These are phyloP conservation scores for Gobio occitaniae DNA, from an alignment of 2,797 vertebrate species.

Conservation along the genomic window DNA sequence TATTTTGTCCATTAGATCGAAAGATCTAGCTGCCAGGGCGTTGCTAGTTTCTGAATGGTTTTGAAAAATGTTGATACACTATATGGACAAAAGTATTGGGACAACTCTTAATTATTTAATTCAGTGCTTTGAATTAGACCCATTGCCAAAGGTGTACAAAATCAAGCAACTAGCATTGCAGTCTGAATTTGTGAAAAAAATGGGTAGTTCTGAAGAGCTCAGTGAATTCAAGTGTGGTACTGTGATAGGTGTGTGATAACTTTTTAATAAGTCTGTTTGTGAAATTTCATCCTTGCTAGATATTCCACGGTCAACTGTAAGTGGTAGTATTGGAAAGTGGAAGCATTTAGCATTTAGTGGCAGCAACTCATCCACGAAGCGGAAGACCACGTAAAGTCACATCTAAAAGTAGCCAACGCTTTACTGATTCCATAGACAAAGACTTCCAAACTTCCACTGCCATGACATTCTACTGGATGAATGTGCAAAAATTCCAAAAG, in stretches of 20 bases:
- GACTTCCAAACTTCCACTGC: neutral
- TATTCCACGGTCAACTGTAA: neutral
- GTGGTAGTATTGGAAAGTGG: neutral
- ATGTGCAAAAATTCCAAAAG: neutral
- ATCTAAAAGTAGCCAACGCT: neutral
- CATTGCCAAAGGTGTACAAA: neutral
- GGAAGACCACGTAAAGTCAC: neutral
- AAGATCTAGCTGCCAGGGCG: too few relatives aligned
- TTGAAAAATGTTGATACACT: neutral
- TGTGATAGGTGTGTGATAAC: too few relatives aligned
- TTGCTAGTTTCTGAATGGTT: too few relatives aligned
- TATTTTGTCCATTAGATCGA: too few relatives aligned
- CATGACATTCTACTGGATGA: neutral
- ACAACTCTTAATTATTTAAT: neutral
- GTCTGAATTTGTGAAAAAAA: too few relatives aligned
- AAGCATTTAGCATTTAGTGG: neutral
- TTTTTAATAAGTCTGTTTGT: too few relatives aligned
- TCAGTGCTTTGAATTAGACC: neutral
- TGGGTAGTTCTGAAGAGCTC: too few relatives aligned
- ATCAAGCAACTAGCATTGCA: neutral
- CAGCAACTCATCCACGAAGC: neutral
- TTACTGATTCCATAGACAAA: neutral
- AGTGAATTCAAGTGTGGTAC: too few relatives aligned
- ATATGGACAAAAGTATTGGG: neutral
- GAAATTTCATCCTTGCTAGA: neutral